phyloP scores from a whole-genome alignment of 2,797 vertebrate genomes.

The Semotilus atromaculatus region DNA sequence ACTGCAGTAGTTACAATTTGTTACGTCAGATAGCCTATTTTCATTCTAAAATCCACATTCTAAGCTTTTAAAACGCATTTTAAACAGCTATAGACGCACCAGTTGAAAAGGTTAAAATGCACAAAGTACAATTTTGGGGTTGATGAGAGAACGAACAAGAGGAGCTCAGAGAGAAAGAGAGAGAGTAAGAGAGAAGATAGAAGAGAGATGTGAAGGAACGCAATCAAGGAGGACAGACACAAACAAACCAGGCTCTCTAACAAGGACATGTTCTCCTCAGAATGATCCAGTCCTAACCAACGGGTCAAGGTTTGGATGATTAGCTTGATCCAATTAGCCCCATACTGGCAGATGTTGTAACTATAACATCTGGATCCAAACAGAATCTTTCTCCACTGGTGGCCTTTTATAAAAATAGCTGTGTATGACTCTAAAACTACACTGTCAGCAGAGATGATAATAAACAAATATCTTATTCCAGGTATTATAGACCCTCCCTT shows the following conservation, averaged over 20 bases:
- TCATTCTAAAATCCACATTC: neutral
- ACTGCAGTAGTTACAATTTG: neutral
- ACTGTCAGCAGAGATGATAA: neutral
- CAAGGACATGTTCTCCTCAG: constrained; percentile 12
- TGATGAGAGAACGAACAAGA: neutral
- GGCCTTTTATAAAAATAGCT: neutral
- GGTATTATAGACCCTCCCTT: neutral
- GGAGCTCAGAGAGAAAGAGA: constrained; percentile 7
- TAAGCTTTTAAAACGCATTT: neutral
- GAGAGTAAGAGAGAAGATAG: neutral
- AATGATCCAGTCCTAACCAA: neutral
- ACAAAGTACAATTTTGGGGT: neutral
- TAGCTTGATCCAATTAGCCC: constrained; percentile 11
- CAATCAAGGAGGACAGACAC: constrained; percentile 35
- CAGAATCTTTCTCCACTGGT: too few species aligned
- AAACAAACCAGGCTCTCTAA: constrained; percentile 23
- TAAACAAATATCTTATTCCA: neutral
- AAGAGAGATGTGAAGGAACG: neutral
- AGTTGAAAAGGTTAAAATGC: neutral
- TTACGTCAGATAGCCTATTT: neutral
- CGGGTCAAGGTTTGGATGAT: constrained; percentile 6
- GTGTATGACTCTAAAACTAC: neutral
- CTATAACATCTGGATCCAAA: neutral
- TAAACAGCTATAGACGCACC: neutral
- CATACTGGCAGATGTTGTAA: neutral